Conservation (phyloP, 2,888 invertebrate genomes). For the Epinotia brunnichana region DNA sequence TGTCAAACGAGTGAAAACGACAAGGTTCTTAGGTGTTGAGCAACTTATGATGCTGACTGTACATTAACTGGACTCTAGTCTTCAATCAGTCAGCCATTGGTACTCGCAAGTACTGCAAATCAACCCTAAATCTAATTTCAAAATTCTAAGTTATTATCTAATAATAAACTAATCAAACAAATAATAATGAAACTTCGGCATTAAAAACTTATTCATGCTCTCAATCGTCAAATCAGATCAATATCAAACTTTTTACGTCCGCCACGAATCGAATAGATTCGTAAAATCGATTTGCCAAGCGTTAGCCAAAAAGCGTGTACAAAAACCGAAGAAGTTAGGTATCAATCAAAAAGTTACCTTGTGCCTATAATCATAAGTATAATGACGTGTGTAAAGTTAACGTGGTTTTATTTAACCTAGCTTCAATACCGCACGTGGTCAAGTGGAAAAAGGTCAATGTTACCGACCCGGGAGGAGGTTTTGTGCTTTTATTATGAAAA, state of each 20-base stretch:
- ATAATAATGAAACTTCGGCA: background rate
- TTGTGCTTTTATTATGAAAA: constrained; percentile 14
- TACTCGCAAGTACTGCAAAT: too few species aligned
- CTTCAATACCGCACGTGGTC: constrained; percentile 19
- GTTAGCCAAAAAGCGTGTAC: constrained; percentile 10
- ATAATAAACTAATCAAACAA: background rate
- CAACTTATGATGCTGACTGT: too few species aligned
- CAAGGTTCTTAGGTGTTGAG: too few species aligned
- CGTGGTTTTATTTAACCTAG: background rate
- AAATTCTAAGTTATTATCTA: background rate
- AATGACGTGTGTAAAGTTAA: background rate
- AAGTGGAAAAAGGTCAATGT: constrained; percentile 17
- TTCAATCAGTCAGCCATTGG: too few species aligned
- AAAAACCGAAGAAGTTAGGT: constrained; percentile 8
- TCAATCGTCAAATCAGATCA: constrained; percentile 24
- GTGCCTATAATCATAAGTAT: background rate
- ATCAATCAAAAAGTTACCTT: constrained; percentile 4
- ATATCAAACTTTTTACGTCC: constrained; percentile 22
- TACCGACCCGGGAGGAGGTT: background rate
- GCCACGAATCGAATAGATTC: constrained; percentile 15
- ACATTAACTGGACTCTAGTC: too few species aligned
- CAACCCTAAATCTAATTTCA: background rate
- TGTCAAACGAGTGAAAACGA: too few species aligned
- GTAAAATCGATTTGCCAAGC: constrained; percentile 23
- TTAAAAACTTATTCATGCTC: background rate